Base-by-base conservation (phyloP, 2,797 vertebrate genomes). In the Squalus acanthias region DNA sequence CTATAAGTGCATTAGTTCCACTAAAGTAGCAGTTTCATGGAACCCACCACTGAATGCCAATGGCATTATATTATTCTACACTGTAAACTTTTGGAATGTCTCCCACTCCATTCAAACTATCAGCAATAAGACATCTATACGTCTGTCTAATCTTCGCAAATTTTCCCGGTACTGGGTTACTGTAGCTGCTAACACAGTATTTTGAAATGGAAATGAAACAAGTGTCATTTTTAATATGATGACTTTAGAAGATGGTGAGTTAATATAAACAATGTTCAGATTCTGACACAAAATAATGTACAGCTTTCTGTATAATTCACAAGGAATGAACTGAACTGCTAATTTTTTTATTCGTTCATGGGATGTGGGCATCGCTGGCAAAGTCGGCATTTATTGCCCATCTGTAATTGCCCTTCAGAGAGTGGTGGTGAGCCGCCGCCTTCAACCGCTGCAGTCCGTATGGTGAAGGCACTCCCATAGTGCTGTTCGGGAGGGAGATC, bases 241-340 rank as follows among this genome's bases (percentile, higher is more conserved):
- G 96, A 98, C 98, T 3, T 97, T 98, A 97, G 98, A 98, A 97
- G 98, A 98, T 82, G 98, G 98, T 98, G 98, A 98, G 96, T 97
- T 76, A 1, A 96, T 97, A 63, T n/a, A 60, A 39, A 60, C 26
- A 63, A 17, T 72, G 39, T 67, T 33, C 53, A 67, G 85, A 15
- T 88, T 26, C 50, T 72, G 39, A 53, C n/a, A 72, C 67, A 72
- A 53, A 53, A n/a, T 67, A 39, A 72, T 50, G n/a, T 74, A 5
- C 26, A 63, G 9, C 10, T 92, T 33, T 92, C 60, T 92, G 10
- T 91, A 17, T 46, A 33, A 9, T 94, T 95, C 46, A 95, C 26
- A 57, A 57, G 10, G 50, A 46, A 74, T 57, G 94, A 72, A 29
- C 24, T 53, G 65, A 92, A 70, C 39, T 94, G 22, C 22, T 46